These are phyloP conservation scores for Philereme transversata DNA, from an alignment of 2,888 invertebrate genomes.

Conservation along the genomic window DNA sequence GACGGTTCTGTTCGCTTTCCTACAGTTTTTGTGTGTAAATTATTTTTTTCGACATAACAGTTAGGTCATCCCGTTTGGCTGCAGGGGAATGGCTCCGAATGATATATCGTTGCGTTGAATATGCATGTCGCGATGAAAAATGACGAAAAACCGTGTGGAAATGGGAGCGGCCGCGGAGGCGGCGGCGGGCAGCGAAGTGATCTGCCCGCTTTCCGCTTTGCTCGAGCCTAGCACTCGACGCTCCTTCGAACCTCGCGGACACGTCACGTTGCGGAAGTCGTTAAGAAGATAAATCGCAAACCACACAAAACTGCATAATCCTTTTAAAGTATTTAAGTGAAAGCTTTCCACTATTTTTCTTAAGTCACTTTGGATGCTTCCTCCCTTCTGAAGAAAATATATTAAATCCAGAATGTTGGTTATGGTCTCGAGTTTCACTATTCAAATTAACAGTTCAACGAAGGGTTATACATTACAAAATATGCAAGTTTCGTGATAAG, in stretches of 20 bases:
- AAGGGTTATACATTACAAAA: constrained; percentile 40
- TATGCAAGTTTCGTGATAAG: constrained; percentile 52
- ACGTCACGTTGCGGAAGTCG: constrained; percentile 71
- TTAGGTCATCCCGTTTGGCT: constrained; percentile 73
- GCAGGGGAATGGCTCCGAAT: constrained; percentile 68
- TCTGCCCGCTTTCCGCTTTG: constrained; percentile 31
- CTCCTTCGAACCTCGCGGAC: constrained; percentile 43
- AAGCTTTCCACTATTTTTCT: constrained; percentile 51
- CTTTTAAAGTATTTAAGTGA: constrained; percentile 64
- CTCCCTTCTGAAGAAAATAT: constrained; percentile 34
- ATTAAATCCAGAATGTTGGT: constrained; percentile 29
- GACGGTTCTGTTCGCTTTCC: constrained; percentile 75
- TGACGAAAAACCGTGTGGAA: constrained; percentile 68
- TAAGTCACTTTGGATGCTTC: constrained; percentile 45
- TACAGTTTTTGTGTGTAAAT: constrained; percentile 62
- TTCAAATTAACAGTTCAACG: constrained; percentile 33
- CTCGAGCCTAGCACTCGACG: constrained; percentile 30
- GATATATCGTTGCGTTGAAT: constrained; percentile 82
- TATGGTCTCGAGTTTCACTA: constrained; percentile 21
- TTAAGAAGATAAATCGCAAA: constrained; percentile 76
- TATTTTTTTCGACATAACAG: constrained; percentile 73
- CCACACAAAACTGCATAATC: constrained; percentile 67
- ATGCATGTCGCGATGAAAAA: constrained; percentile 83
- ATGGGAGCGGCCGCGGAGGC: constrained; percentile 43
- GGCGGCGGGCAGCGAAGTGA: constrained; percentile 14